Percentiles rank a stretch among this genome's conserved stretches.
Evolutionary conservation across 2,113 vertebrate species (phyloP).

Genomic region (Ariopsis seemanni): DNA sequence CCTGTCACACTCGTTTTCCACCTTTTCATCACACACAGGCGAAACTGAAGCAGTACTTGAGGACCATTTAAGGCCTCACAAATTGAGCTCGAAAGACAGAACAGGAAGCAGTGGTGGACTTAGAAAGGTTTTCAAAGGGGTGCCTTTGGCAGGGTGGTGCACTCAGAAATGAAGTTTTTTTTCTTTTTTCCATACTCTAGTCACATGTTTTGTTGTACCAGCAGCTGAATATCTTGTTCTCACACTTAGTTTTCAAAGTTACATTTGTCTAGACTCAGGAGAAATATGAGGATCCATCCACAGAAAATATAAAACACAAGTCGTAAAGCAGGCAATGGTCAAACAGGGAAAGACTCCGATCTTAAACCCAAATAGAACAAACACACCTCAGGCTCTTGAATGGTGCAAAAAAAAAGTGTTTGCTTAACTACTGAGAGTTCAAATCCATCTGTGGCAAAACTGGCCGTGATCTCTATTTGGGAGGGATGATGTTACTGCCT

Average conservation of each 20-base stretch:
- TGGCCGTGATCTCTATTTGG: neutral
- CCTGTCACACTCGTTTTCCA: neutral
- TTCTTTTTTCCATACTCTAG: neutral
- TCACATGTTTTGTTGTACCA: neutral
- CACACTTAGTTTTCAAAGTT: neutral
- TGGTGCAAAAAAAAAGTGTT: neutral
- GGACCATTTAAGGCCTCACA: conserved; percentile 6
- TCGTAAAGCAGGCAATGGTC: neutral
- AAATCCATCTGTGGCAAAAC: neutral
- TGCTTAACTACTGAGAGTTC: neutral
- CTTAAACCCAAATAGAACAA: neutral
- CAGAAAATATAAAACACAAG: neutral
- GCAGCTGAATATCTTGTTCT: neutral
- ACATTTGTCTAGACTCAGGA: neutral
- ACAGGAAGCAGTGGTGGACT: neutral
- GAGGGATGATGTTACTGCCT: neutral
- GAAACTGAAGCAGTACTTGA: neutral
- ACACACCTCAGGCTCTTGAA: neutral
- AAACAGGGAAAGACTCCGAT: neutral
- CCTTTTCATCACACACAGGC: conserved; percentile 7
- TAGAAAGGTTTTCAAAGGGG: neutral
- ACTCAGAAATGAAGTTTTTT: neutral
- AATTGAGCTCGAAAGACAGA: neutral
- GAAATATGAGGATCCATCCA: neutral
- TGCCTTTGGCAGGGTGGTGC: neutral